Conservation (phyloP, 2,888 invertebrate species). For the Theodoxus fluviatilis region DNA sequence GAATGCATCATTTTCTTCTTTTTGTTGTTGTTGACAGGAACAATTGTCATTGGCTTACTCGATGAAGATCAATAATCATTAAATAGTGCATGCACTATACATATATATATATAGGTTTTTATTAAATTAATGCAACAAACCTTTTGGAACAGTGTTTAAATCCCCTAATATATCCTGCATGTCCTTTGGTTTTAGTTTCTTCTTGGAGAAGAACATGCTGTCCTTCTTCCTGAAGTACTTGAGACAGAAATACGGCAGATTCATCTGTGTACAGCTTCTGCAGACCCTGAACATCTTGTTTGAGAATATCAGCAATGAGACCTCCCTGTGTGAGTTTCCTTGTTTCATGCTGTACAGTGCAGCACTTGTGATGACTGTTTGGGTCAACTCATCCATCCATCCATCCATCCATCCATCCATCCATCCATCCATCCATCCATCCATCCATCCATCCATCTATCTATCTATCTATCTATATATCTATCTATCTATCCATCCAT, state of each 20-base stretch:
- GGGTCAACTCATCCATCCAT: no score
- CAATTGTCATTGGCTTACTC: background rate
- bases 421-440: no score
- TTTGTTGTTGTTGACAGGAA: background rate
- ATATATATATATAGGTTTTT: background rate
- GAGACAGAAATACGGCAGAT: constrained; percentile 96
- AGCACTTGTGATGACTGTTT: no score
- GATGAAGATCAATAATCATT: background rate
- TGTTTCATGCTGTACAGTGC: no score
- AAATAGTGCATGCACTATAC: background rate
- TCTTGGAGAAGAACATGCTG: constrained; percentile 98
- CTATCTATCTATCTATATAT: no score
- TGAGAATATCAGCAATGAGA: constrained; percentile 98
- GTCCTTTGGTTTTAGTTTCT: constrained; percentile 78
- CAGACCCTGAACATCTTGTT: constrained; percentile 98
- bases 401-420: no score
- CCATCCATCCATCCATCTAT: no score
- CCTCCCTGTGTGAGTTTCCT: constrained; percentile 96
- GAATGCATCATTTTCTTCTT: background rate
- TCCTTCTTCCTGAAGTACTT: constrained; percentile 96
- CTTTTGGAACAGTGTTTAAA: background rate
- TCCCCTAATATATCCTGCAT: background rate
- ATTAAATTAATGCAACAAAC: background rate
- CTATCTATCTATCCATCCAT: no score
- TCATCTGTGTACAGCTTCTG: constrained; percentile 95